Evolutionary conservation across 2,888 invertebrate genomes (phyloP), one percentile per base, ranked within the genome.

Genomic region (Vanessa cardui): DNA sequence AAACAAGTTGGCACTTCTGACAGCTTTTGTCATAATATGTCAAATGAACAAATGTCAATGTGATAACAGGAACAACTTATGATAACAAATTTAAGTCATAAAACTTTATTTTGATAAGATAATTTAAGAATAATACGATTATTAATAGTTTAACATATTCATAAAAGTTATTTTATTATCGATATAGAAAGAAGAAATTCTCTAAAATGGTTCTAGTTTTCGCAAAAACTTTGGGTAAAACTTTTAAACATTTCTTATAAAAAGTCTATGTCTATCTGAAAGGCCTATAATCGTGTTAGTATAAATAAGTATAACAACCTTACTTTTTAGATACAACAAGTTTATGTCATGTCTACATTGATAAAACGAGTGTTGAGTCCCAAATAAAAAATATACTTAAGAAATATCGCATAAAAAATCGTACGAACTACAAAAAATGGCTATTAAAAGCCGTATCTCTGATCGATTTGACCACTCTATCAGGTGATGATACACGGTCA

Each of bases 401-500:
- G 0, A 77, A 74, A 6, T 80, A 89, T 73, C 76, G 78, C 31
- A 79, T 95, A 18, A 82, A 85, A 61, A 84, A 88, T 44, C 87
- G 90, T 49, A 71, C 77, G 44, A 94, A 95, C 82, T 94, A 95
- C 85, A 94, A 94, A 50, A 94, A 94, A 15, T 98, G 97, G 97
- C 92, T 99, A 16, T 80, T 98, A 31, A 95, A 96, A 82, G 97
- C 98, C 1, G 93, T 99, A 8, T 95, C 96, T 45, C 94, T 97
- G 66, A 97, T 99, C 72, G 99, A 99, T 88, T 93, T 99, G 74
- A 99, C 99, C 1, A 98, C 98, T 2, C 92, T 99, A 62, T 94
- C 96, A 60, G 98, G 98, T 49, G 96, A 96, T 87, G 97, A 97
- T 81, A 96, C 96, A 0, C 83, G 85, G 9, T 94, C 95, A 16